These are phyloP conservation scores for Piliocolobus tephrosceles DNA, from an alignment of 2,113 vertebrate genomes.

Conservation along the genomic window DNA sequence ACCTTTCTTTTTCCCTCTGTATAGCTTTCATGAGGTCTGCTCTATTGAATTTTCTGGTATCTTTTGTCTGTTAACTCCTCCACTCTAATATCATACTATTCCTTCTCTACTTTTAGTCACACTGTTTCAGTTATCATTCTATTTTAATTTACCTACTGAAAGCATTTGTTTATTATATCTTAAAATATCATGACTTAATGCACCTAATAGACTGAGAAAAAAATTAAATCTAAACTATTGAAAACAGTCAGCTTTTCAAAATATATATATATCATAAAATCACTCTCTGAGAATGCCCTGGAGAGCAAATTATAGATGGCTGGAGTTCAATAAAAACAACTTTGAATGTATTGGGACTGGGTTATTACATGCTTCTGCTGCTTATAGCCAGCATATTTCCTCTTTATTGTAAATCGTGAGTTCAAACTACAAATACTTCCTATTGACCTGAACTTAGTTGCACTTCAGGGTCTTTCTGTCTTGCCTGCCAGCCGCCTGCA, in stretches of 20 bases:
- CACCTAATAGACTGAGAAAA: slow-evolving; percentile 41
- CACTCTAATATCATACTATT: slow-evolving; percentile 47
- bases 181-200: slow-evolving; percentile 36
- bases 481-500: neutral
- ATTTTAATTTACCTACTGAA: slow-evolving; percentile 65
- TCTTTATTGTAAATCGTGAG: slow-evolving; percentile 71
- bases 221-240: slow-evolving; percentile 24
- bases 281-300: slow-evolving; percentile 8
- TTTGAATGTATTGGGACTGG: slow-evolving; percentile 63
- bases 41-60: slow-evolving; percentile 1
- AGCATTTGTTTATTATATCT: slow-evolving; percentile 40
- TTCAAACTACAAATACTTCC: slow-evolving; percentile 70
- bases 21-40: slow-evolving; percentile 14
- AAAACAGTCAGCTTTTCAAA: slow-evolving; percentile 50
- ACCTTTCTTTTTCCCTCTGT: slow-evolving; percentile 38
- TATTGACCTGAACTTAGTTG: slow-evolving; percentile 36
- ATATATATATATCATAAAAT: slow-evolving; percentile 55
- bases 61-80: slow-evolving; percentile 45
- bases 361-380: slow-evolving; percentile 61
- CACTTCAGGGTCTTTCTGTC: slow-evolving; percentile 66
- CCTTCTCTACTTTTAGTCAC: neutral
- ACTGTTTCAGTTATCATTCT: slow-evolving; percentile 47
- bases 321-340: slow-evolving; percentile 71
- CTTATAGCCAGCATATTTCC: slow-evolving; percentile 63
- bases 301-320: slow-evolving; percentile 73